These are phyloP conservation scores for Hiodon tergisus DNA, from an alignment of 2,113 vertebrate species.

Conservation along the genomic window DNA sequence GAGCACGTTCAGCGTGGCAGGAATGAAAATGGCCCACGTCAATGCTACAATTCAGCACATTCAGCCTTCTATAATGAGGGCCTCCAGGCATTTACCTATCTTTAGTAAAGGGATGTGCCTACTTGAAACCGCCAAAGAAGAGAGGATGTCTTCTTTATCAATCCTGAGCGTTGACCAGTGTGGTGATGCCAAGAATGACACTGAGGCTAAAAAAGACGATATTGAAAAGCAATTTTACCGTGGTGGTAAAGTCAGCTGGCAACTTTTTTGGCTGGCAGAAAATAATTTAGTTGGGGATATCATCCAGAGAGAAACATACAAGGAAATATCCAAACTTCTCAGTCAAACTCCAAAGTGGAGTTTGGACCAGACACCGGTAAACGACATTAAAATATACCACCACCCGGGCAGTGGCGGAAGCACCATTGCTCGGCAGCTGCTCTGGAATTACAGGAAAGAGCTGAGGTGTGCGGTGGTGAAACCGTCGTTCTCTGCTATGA, in stretches of 20 bases:
- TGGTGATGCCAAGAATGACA: constrained; percentile 50
- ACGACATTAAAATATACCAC: constrained; percentile 69
- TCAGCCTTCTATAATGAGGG: constrained; percentile 43
- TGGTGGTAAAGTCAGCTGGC: constrained; percentile 68
- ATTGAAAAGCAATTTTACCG: constrained; percentile 65
- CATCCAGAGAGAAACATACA: constrained; percentile 66
- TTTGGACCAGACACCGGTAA: constrained; percentile 44
- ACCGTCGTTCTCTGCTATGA: constrained; percentile 41
- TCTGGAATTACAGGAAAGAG: constrained; percentile 68
- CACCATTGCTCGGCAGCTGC: constrained; percentile 70
- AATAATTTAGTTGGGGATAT: constrained; percentile 56
- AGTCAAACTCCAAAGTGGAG: constrained; percentile 36
- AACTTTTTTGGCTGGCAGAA: constrained; percentile 75
- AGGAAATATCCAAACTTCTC: constrained; percentile 48
- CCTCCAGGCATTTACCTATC: constrained; percentile 53
- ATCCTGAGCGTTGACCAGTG: constrained; percentile 67
- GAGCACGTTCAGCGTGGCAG: constrained; percentile 58
- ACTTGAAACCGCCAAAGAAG: constrained; percentile 58
- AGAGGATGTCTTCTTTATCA: constrained; percentile 65
- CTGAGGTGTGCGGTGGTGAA: constrained; percentile 69
- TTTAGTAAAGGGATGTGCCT: constrained; percentile 53
- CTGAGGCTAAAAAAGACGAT: constrained; percentile 47
- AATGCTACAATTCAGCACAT: constrained; percentile 62
- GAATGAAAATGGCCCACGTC: constrained; percentile 70
- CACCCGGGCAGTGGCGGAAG: constrained; percentile 81